Percentiles rank a stretch among this genome's conserved stretches.
phyloP scores from a whole-genome alignment of 37 sponge, comb jelly and placozoan species.

The Agelas oroides region DNA sequence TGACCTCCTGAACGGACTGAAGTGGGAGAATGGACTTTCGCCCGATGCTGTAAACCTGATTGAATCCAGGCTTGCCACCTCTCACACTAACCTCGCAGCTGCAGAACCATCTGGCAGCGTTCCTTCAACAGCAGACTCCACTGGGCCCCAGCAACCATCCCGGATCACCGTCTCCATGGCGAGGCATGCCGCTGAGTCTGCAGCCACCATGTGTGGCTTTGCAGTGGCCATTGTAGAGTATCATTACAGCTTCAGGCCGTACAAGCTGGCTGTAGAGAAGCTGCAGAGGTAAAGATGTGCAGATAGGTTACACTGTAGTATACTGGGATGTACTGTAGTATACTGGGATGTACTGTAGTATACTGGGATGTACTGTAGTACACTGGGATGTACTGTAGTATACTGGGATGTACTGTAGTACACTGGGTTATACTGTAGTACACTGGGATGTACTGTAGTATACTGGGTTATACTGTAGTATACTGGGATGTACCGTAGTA shows the following conservation, averaged over 20 bases:
- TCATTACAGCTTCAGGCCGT: conserved; percentile 43
- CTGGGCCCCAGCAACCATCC: neutral
- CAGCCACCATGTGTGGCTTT: conserved; percentile 70
- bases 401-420: too few relatives aligned
- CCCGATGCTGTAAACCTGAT: conserved; percentile 65
- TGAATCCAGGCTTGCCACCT: conserved; percentile 49
- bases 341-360: too few relatives aligned
- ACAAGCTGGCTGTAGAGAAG: conserved; percentile 38
- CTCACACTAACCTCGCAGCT: neutral
- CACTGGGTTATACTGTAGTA: too few relatives aligned
- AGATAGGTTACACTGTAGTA: too few relatives aligned
- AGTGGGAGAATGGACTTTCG: conserved; percentile 83
- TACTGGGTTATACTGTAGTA: too few relatives aligned
- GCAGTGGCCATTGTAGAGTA: conserved; percentile 69
- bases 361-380: too few relatives aligned
- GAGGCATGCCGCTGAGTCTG: conserved; percentile 77
- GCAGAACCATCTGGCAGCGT: too few relatives aligned
- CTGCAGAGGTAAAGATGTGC: conserved; percentile 20
- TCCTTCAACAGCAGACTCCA: neutral
- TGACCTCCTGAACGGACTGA: conserved; percentile 67
- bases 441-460: too few relatives aligned
- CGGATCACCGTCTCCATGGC: conserved; percentile 72
- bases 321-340: too few relatives aligned
- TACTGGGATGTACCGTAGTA: too few relatives aligned
- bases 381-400: too few relatives aligned